Evolutionary conservation across 92 coral and sea anemone species (phyloP), one percentile per base, ranked within the genome.

Genomic region (Pocillopora meandrina): DNA sequence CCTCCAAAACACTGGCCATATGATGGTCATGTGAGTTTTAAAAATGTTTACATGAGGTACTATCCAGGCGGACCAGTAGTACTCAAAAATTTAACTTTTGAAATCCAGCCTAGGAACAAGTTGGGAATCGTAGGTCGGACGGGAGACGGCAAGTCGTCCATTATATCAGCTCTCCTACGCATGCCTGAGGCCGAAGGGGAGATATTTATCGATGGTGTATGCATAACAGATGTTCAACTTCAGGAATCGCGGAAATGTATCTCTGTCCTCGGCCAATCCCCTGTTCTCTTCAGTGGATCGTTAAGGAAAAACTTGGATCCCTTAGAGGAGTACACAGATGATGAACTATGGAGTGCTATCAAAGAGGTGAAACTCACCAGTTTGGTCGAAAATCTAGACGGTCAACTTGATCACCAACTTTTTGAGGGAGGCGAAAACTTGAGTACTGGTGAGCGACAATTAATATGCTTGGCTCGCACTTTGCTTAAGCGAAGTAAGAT

Each of bases 241-340:
- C 56, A 72, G 21, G 59, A 52, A 16, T 72, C 10, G 58, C 57
- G 76, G 19, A 42, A 56, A 72, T 47, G 76, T 16, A 36, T 72
- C 34, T 36, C 76, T 19, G 76, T 35, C 33, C 74, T 79, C 74
- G 21, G 61, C 3, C 84, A 79, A 79, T n/a, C 84, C 23, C 84
- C 84, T 65, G 73, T 79, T 52, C 84, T 79, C 84, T 79, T 79
- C 65, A 79, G 84, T 65, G 84, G 61, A 52, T 47, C 84, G 59
- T 21, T 79, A 5, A 66, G 84, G 12, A 79, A 67, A n/a, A 79
- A 79, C 75, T 74, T 79, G n/a, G 84, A 79, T 23, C 84, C 84
- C 33, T 19, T 79, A 23, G 84, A 52, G 26, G 55, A 79, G 31
- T 47, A 79, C 84, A 5, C 23, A 16, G 84, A 79, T 31, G 84